A percentile compares a stretch with the other conserved stretches of the same genome.
Conservation (phyloP, 2,113 vertebrate genomes). For the Gnathonemus longibarbis region DNA sequence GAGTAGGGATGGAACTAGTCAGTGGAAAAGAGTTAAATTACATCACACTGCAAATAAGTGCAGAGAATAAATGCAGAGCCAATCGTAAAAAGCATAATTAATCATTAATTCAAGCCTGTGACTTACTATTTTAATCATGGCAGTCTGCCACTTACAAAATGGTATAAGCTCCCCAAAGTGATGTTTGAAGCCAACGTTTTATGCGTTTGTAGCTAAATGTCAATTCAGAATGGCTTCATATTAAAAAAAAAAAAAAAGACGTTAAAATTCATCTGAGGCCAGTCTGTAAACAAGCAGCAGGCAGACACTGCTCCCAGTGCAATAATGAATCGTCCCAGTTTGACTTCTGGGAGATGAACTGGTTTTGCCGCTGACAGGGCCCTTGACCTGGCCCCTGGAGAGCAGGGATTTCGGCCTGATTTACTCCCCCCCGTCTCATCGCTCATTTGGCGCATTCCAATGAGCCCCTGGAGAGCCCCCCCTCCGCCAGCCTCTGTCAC, state of each 20-base stretch:
- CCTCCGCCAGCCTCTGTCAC: neutral
- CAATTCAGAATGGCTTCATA: neutral
- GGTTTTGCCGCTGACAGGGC: conserved; percentile 35
- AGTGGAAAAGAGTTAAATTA: neutral
- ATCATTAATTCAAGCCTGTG: conserved; percentile 8
- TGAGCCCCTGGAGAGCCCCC: neutral
- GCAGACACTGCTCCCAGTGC: neutral
- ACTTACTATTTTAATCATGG: neutral
- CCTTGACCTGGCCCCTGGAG: conserved; percentile 37
- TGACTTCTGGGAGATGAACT: conserved; percentile 28
- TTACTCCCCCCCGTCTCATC: neutral
- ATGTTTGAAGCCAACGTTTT: neutral
- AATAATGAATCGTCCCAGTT: conserved; percentile 38
- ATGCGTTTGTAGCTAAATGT: neutral
- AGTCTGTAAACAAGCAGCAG: neutral
- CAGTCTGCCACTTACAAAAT: neutral
- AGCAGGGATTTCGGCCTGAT: neutral
- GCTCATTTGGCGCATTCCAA: neutral
- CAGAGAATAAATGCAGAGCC: neutral
- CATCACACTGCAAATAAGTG: neutral
- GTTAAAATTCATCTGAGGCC: neutral
- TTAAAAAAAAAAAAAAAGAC: neutral
- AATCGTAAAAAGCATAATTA: neutral
- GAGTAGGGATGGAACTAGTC: neutral
- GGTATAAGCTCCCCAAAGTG: neutral